Conservation (phyloP, 2,888 invertebrate species). For the Exephanes ischioxanthus region DNA sequence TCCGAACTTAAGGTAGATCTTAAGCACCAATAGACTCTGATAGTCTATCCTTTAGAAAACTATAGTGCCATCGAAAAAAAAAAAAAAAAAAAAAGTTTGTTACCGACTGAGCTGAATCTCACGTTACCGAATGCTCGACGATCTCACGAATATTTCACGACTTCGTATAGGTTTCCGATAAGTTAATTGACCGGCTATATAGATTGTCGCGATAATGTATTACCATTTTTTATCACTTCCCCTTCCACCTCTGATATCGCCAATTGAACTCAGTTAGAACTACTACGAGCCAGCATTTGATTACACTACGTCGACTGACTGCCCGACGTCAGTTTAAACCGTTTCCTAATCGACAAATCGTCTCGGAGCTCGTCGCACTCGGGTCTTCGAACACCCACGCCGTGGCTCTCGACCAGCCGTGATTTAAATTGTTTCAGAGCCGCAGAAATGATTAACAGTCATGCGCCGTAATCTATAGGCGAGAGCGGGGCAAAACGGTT, state of each 20-base stretch:
- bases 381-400: slow-evolving; percentile 44
- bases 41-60: too few species aligned
- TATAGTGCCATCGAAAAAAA: too few species aligned
- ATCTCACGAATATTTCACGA: background rate
- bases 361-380: slow-evolving; percentile 36
- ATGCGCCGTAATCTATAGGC: background rate
- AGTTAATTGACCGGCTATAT: background rate
- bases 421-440: slow-evolving; percentile 50
- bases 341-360: slow-evolving; percentile 63
- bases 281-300: slow-evolving; percentile 35
- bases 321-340: slow-evolving; percentile 55
- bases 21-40: too few species aligned
- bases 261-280: slow-evolving; percentile 56
- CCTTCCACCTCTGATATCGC: slow-evolving; percentile 2
- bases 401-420: slow-evolving; percentile 4
- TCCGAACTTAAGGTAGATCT: too few species aligned
- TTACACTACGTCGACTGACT: slow-evolving; percentile 39
- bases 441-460: slow-evolving; percentile 26
- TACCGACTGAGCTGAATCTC: too few species aligned
- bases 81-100: background rate
- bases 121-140: background rate
- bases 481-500: background rate
- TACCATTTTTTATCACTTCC: background rate
- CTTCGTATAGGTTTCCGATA: too few species aligned
- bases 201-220: background rate